Evolutionary conservation across 1,140 invertebrate genomes (phyloP).

Genomic region (Phortica variegata): DNA sequence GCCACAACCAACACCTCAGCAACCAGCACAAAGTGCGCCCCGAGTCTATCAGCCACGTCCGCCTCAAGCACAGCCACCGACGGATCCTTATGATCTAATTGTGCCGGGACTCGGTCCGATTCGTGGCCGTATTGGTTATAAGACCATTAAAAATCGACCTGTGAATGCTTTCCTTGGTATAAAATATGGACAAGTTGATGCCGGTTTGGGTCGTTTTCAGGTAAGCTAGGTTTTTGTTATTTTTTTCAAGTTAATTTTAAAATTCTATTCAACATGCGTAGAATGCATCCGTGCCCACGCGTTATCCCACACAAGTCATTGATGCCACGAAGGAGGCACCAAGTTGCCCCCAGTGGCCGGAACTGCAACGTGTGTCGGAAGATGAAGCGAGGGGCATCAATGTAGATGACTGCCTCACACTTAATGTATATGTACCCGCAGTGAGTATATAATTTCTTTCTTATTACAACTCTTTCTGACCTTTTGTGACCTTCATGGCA

Average conservation of each 20-base stretch:
- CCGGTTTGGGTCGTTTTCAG: conserved; percentile 42
- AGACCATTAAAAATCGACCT: conserved; percentile 26
- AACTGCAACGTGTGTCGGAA: conserved; percentile 23
- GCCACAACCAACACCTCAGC: neutral
- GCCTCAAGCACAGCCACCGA: neutral
- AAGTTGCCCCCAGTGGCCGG: conserved; percentile 49
- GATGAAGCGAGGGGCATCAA: conserved; percentile 31
- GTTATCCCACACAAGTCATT: conserved; percentile 15
- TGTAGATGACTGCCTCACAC: conserved; percentile 43
- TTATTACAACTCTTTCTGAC: too few species aligned
- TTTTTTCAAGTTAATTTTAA: neutral
- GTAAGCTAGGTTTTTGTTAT: conserved; percentile 1
- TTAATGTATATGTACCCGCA: conserved; percentile 36
- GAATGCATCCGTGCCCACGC: neutral
- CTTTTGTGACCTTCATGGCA: too few species aligned
- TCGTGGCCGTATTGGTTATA: conserved; percentile 23
- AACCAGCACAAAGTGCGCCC: neutral
- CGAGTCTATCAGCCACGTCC: neutral
- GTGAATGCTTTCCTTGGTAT: conserved; percentile 42
- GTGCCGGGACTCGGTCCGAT: conserved; percentile 36
- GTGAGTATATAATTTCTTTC: conserved; percentile 8
- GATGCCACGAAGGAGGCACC: conserved; percentile 25
- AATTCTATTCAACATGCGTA: neutral
- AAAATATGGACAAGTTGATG: conserved; percentile 34
- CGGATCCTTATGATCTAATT: conserved; percentile 4